phyloP scores from a whole-genome alignment of 2,113 vertebrate species.

The Oryctolagus cuniculus region DNA sequence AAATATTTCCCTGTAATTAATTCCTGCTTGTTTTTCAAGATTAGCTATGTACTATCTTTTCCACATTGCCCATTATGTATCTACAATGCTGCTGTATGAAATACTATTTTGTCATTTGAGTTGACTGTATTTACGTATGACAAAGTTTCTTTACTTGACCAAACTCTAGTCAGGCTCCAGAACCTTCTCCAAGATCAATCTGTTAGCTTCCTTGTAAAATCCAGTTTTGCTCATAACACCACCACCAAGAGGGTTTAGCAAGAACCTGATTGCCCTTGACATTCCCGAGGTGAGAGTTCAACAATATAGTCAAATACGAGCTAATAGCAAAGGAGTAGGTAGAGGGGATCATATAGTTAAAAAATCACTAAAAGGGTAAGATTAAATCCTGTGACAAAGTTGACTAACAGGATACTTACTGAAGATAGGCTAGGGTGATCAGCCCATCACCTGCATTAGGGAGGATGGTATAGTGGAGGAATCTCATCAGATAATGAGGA shows the following conservation, averaged over 20 bases:
- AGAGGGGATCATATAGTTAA: not conserved
- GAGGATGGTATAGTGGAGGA: not conserved
- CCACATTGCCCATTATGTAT: not conserved
- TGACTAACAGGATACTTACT: not conserved
- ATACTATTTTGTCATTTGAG: not conserved
- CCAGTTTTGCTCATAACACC: not conserved
- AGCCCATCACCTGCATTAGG: not conserved
- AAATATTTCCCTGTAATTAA: not conserved
- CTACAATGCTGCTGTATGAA: not conserved
- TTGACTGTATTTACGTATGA: not conserved
- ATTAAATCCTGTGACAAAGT: not conserved
- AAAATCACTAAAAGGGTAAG: not conserved
- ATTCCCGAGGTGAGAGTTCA: not conserved
- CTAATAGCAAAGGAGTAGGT: not conserved
- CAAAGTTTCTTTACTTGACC: not conserved
- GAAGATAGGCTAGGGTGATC: not conserved
- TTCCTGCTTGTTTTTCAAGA: not conserved
- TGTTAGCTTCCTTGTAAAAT: not conserved
- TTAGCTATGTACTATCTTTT: not conserved
- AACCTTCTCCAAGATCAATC: not conserved
- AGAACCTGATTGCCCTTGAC: not conserved
- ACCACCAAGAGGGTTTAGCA: not conserved
- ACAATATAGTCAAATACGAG: not conserved
- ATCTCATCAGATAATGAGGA: not conserved
- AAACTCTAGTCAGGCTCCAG: not conserved